Percentiles rank a stretch among this genome's conserved stretches.
Conservation (phyloP, 2,888 invertebrate genomes). For the Tiliacea citrago region DNA sequence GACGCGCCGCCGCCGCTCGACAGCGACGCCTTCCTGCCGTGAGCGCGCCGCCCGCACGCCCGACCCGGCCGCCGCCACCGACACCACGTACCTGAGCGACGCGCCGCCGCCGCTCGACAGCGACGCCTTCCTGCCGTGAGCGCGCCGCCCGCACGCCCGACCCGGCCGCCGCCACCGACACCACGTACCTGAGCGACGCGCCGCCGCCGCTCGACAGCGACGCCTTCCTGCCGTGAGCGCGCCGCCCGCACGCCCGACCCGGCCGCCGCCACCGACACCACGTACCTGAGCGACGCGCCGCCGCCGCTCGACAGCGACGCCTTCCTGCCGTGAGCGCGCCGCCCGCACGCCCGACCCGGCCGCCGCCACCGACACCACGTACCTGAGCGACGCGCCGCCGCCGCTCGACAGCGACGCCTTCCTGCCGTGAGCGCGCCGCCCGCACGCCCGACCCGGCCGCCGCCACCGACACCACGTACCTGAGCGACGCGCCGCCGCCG, state of each 20-base stretch:
- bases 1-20: constrained; percentile 73
- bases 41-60: background rate
- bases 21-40: constrained; percentile 72
- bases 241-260: background rate
- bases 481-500: too few species aligned
- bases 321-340: constrained; percentile 59
- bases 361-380: too few species aligned
- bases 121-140: constrained; percentile 72
- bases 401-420: too few species aligned
- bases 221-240: constrained; percentile 67
- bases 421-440: too few species aligned
- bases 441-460: too few species aligned
- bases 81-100: constrained; percentile 78
- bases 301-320: constrained; percentile 74
- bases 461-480: too few species aligned
- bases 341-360: background rate
- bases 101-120: constrained; percentile 71
- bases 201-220: constrained; percentile 72
- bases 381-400: too few species aligned
- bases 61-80: constrained; percentile 10
- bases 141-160: background rate
- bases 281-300: constrained; percentile 79
- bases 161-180: constrained; percentile 49
- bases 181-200: constrained; percentile 78
- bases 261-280: constrained; percentile 49